A percentile compares a stretch with the other conserved stretches of the same genome.
Conservation (phyloP, 1,140 invertebrate species). For the Pentalonia nigronervosa region DNA sequence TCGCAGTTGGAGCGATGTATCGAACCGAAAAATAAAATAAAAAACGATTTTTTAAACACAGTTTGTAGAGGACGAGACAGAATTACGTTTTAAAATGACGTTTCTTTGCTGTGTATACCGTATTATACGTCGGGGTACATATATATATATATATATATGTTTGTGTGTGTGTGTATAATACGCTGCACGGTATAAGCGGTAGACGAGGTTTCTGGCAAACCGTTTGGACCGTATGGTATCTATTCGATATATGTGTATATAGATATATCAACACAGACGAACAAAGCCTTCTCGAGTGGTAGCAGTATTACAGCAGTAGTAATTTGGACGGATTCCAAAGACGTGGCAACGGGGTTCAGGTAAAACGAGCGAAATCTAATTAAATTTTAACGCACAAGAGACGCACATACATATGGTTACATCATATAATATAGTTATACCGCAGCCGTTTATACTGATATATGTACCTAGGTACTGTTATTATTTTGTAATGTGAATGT, state of each 20-base stretch:
- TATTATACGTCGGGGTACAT: background rate
- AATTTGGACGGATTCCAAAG: constrained; percentile 26
- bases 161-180: too few relatives aligned
- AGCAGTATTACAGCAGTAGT: background rate
- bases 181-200: background rate
- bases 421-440: background rate
- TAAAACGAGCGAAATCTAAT: constrained; percentile 24
- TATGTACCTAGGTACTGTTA: background rate
- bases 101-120: background rate
- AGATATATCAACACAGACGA: background rate
- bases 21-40: background rate
- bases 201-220: background rate
- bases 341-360: background rate
- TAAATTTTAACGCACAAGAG: constrained; percentile 2
- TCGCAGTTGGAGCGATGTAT: background rate
- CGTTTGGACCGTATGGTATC: background rate
- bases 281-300: background rate
- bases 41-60: background rate
- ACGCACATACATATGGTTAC: background rate
- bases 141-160: too few relatives aligned
- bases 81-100: background rate
- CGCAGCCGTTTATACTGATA: background rate
- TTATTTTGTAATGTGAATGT: background rate
- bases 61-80: background rate
- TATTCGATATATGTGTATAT: background rate